Base-by-base conservation (phyloP, 2,113 vertebrate genomes). In the Otis tarda region DNA sequence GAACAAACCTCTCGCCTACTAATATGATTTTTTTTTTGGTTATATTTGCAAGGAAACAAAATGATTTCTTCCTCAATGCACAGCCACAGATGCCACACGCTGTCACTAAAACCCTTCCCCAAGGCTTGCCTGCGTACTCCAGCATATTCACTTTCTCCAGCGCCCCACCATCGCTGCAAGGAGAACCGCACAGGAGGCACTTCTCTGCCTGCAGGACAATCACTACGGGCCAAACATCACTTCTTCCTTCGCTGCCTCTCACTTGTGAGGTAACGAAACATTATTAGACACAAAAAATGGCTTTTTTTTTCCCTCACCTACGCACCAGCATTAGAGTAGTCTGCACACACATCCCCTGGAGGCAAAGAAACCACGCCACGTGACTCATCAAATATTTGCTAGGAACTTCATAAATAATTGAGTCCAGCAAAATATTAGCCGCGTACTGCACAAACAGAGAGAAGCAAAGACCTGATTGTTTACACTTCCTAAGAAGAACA, bases 331-430 rank as follows among this genome's bases (percentile, higher is more conserved):
- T 31, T 67, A 69, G 43, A 55, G 52, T 13, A 83, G n/a, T 7
- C 56, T 68, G 52, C 27, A 65, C 63, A 60, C 63, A 65, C 30
- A 63, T 19, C 33, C 43, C 56, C 70, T 31, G 27, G 19, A 83
- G 64, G 71, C 53, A 90, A 73, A 93, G 70, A 88, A 89, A 93
- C 68, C 80, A 22, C 9, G 27, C 24, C 76, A 88, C 2, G 35
- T 64, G 50, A 89, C 67, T 85, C 57, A 82, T 27, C 73, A 85
- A 94, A 33, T 94, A 95, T 94, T 93, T 96, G 94, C 70, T 47
- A 12, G 4, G 35, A 85, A 85, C 25, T 91, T 87, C 70, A 84
- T 82, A 55, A 94, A 93, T 92, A 89, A 96, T 47, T 87, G 83
- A 91, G 53, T 57, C 35, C 12, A 2, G 69, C 45, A 87, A 89